phyloP scores from a whole-genome alignment of 1,140 invertebrate genomes.

The Helicoverpa armigera region DNA sequence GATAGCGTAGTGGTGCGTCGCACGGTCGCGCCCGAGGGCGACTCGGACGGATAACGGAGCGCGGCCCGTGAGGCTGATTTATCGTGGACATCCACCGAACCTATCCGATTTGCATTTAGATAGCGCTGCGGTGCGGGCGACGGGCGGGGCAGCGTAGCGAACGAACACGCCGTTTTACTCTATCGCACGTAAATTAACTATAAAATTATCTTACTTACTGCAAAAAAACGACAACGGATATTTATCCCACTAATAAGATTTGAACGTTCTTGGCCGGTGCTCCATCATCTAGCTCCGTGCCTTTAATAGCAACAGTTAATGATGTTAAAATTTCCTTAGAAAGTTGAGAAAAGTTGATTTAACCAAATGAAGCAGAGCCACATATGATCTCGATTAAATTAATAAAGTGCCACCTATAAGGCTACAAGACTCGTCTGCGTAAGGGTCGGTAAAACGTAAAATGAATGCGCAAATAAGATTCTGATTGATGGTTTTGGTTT shows the following conservation, averaged over 20 bases:
- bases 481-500: neutral
- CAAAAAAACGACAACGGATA: slow-evolving; percentile 64
- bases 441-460: neutral
- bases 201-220: slow-evolving; percentile 67
- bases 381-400: slow-evolving; percentile 1
- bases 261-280: neutral
- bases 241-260: slow-evolving; percentile 59
- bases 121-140: slow-evolving; percentile 64
- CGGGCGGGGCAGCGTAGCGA: slow-evolving; percentile 49
- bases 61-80: slow-evolving; percentile 75
- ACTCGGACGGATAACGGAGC: slow-evolving; percentile 71
- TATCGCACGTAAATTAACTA: slow-evolving; percentile 81
- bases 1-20: slow-evolving; percentile 48
- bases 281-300: slow-evolving; percentile 22
- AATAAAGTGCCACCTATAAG: slow-evolving; percentile 4
- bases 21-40: slow-evolving; percentile 56
- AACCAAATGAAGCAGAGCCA: slow-evolving; percentile 3
- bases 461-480: neutral
- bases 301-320: slow-evolving; percentile 36
- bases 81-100: slow-evolving; percentile 81
- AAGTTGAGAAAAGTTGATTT: slow-evolving; percentile 37
- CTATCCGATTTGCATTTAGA: slow-evolving; percentile 86
- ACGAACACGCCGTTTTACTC: slow-evolving; percentile 65
- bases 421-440: neutral
- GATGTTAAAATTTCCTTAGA: slow-evolving; percentile 44